phyloP scores from a whole-genome alignment of 1,140 invertebrate species.

The Apocrypta bakeri region DNA sequence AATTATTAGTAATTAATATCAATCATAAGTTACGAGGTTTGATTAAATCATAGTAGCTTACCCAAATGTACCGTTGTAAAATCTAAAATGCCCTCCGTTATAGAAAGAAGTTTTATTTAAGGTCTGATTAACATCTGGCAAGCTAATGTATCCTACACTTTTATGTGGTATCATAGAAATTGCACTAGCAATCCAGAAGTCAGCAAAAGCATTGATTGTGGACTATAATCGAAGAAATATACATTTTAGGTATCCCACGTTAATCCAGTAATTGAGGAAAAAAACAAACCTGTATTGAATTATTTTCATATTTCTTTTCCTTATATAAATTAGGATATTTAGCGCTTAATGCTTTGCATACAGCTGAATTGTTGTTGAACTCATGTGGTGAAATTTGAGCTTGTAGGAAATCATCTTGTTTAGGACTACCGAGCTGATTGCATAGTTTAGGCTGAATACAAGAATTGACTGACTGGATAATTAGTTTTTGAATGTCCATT shows the following conservation, averaged over 20 bases:
- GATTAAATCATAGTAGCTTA: neutral
- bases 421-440: neutral
- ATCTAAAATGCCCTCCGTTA: neutral
- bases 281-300: neutral
- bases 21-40: neutral
- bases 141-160: neutral
- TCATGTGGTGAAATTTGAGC: neutral
- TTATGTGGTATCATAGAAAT: neutral
- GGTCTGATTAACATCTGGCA: neutral
- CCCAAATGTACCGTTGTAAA: constrained; percentile 22
- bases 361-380: constrained; percentile 1
- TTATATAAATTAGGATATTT: constrained; percentile 14
- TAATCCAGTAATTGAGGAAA: neutral
- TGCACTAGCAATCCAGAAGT: constrained; percentile 20
- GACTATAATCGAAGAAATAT: neutral
- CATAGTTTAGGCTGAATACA: neutral
- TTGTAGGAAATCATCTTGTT: neutral
- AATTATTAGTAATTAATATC: neutral
- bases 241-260: neutral
- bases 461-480: neutral
- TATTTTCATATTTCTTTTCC: neutral
- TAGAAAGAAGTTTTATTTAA: neutral
- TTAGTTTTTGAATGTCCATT: neutral
- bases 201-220: neutral
- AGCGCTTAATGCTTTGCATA: neutral